These are phyloP conservation scores for Leptocoma aspasia DNA, from an alignment of 2,113 vertebrate species.

Conservation along the genomic window DNA sequence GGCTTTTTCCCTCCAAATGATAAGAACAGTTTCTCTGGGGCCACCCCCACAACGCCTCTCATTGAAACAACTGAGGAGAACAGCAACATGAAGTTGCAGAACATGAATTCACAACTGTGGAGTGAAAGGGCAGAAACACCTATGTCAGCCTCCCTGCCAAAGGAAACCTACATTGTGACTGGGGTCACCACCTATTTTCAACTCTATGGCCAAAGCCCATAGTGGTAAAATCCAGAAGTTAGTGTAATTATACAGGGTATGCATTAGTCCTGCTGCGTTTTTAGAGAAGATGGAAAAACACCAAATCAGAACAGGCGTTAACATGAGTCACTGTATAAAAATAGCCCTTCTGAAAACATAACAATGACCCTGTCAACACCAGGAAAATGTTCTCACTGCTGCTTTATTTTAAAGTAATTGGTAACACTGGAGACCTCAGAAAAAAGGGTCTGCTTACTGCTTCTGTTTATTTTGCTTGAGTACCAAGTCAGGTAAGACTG, in stretches of 20 bases:
- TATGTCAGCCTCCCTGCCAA: not conserved
- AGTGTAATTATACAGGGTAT: not conserved
- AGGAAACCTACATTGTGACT: not conserved
- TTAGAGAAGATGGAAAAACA: slow-evolving; percentile 21
- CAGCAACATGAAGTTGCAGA: not conserved
- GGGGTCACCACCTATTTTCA: not conserved
- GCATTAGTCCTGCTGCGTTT: not conserved
- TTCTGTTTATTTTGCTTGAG: not conserved
- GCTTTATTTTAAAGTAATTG: not conserved
- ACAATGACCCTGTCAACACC: slow-evolving; percentile 48
- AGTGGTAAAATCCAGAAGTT: not conserved
- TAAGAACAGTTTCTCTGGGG: not conserved
- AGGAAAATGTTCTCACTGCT: slow-evolving; percentile 52
- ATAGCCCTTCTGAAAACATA: slow-evolving; percentile 48
- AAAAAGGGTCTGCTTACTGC: not conserved
- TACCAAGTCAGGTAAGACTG: not conserved
- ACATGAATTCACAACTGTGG: not conserved
- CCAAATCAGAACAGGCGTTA: slow-evolving; percentile 17
- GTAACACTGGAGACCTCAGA: not conserved
- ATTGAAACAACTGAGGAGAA: not conserved
- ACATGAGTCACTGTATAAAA: slow-evolving; percentile 48
- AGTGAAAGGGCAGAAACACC: not conserved
- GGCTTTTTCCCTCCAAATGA: not conserved
- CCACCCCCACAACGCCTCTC: not conserved
- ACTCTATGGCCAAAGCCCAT: not conserved